Base-by-base conservation (phyloP, 2,888 invertebrate genomes). In the Magallana nippona region DNA sequence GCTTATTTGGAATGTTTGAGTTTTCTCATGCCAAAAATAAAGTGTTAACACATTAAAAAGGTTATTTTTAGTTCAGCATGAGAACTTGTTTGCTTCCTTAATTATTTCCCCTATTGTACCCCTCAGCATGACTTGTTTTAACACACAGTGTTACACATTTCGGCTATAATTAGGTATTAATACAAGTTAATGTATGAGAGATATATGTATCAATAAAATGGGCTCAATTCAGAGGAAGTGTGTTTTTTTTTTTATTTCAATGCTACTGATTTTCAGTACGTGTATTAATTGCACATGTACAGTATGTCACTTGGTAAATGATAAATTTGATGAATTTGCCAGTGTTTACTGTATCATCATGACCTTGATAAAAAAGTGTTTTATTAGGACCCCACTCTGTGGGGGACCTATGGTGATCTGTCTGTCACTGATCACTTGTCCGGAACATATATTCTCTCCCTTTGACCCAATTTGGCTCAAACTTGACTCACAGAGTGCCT, bases 111-210 rank as follows among this genome's bases (percentile, higher is more conserved):
- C 17, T 13, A 71, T 13, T 71, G 71, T 71, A 71, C 32, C 27
- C 27, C 71, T 71, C 71, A 27, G 71, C 71, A 71, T 71, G 71
- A 71, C 71, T 71, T 71, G 71, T 71, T 71, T 63, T 71, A 71
- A 71, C 71, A 71, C 71, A 71, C 32, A 32, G 71, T 71, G 71
- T 71, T 71, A 71, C 71, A 71, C 71, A 71, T 71, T 71, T 71
- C 27, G 71, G 71, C 71, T 71, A 71, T 71, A 71, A 71, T 71
- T 71, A 71, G 71, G 71, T 71, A 71, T 44, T 44, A 44, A 44
- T 71, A 22, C 71, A 71, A 71, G 71, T 71, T 71, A 27, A 71
- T 71, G 71, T 71, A 71, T 27, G 27, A 71, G 22, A 71, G 71
- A 71, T 71, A 27, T 71, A 71, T 71, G 71, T 71, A 71, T 71